Conservation (phyloP, 2,888 invertebrate genomes). For the Ormia ochracea region DNA sequence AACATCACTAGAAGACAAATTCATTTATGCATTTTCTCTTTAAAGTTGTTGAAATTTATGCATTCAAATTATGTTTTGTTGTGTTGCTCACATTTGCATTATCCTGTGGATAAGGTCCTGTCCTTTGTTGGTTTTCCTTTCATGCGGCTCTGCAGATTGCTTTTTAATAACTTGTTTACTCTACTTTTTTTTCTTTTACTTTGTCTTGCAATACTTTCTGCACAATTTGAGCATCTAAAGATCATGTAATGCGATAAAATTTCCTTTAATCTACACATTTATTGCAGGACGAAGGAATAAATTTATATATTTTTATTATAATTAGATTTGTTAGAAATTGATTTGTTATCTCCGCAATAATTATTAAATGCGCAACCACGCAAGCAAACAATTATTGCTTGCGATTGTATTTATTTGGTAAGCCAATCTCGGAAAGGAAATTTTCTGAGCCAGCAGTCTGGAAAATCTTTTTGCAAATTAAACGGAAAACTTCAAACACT, state of each 20-base stretch:
- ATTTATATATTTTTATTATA: too few species aligned
- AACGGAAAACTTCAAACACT: too few species aligned
- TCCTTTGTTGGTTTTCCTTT: background rate
- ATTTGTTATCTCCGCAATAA: too few species aligned
- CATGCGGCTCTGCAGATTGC: constrained; percentile 1
- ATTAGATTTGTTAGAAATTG: too few species aligned
- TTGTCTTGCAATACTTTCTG: background rate
- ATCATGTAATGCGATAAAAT: background rate
- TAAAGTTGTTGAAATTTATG: background rate
- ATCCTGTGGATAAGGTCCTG: background rate
- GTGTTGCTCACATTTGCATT: background rate
- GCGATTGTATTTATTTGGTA: too few species aligned
- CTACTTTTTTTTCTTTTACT: background rate
- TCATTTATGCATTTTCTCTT: background rate
- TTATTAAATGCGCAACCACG: too few species aligned
- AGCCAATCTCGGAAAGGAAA: too few species aligned
- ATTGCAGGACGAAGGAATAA: too few species aligned
- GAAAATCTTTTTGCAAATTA: too few species aligned
- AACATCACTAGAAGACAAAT: constrained; percentile 16
- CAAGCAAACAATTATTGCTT: too few species aligned
- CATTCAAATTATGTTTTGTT: background rate
- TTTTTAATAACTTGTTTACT: constrained; percentile 20
- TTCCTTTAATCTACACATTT: too few species aligned
- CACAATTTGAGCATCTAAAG: constrained; percentile 20
- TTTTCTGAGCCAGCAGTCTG: too few species aligned